Evolutionary conservation across 2,888 invertebrate species (phyloP).

Genomic region (Agrilus mali): DNA sequence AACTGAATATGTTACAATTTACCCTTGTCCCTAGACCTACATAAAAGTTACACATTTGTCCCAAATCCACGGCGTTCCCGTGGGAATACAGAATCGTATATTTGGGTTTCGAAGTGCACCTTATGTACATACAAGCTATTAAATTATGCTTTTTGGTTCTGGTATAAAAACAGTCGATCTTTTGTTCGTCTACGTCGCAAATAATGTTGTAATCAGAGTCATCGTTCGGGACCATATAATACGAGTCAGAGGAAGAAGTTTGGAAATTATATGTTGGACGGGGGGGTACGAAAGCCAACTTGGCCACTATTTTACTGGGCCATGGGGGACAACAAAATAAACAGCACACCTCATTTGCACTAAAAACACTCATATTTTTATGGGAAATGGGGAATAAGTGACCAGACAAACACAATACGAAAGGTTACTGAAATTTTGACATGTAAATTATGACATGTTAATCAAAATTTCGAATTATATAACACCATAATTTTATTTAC

Average conservation of each 20-base stretch:
- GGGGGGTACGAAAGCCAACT: constrained; percentile 92
- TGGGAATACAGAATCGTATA: constrained; percentile 87
- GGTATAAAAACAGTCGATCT: constrained; percentile 77
- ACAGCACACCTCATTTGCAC: constrained; percentile 86
- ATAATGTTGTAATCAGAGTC: constrained; percentile 90
- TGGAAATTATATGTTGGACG: constrained; percentile 87
- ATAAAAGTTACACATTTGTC: constrained; percentile 92
- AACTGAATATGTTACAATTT: constrained; percentile 87
- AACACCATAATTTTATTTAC: too few relatives aligned
- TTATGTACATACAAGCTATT: constrained; percentile 84
- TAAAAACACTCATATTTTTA: constrained; percentile 26
- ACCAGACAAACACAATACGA: too few relatives aligned
- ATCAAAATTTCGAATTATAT: too few relatives aligned
- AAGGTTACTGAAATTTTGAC: too few relatives aligned
- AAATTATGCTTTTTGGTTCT: constrained; percentile 79
- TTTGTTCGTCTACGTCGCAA: constrained; percentile 75
- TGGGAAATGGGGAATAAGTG: too few relatives aligned
- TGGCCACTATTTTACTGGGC: constrained; percentile 90
- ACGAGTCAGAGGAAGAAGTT: constrained; percentile 65
- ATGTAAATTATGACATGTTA: too few relatives aligned
- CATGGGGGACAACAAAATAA: constrained; percentile 97
- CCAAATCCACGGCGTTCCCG: constrained; percentile 89
- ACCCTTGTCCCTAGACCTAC: constrained; percentile 79
- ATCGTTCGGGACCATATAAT: constrained; percentile 53
- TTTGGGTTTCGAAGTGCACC: constrained; percentile 68